Percentiles rank a stretch among this genome's conserved stretches.
Evolutionary conservation across 2,797 vertebrate species (phyloP).

Genomic region (Caiman crocodilus): DNA sequence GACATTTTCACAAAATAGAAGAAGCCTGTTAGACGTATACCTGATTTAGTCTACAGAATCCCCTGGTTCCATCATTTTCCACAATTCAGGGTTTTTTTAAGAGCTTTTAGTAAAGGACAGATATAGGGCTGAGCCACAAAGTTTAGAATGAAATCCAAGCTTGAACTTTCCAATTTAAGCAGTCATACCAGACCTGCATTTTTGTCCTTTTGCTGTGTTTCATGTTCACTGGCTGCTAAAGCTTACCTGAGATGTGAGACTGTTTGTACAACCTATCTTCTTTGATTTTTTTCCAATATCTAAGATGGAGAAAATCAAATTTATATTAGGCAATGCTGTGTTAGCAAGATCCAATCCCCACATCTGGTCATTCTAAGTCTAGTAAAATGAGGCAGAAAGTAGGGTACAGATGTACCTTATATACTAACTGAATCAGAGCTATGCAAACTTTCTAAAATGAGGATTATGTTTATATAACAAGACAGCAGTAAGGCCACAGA

Average conservation of each 20-base stretch:
- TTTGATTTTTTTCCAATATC: too few species aligned
- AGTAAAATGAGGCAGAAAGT: too few species aligned
- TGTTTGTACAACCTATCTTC: neutral
- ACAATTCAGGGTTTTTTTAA: too few species aligned
- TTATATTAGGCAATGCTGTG: neutral
- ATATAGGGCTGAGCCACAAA: neutral
- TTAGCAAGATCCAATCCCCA: neutral
- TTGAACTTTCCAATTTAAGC: neutral
- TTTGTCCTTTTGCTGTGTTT: neutral
- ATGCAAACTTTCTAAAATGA: neutral
- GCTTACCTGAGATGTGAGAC: rapidly evolving
- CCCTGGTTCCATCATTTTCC: too few species aligned
- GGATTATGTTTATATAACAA: neutral
- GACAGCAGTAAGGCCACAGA: neutral
- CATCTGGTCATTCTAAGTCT: neutral
- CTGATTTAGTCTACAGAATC: too few species aligned
- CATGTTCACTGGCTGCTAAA: neutral
- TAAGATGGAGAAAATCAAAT: too few species aligned
- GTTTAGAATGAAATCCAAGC: neutral
- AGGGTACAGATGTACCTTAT: too few species aligned
- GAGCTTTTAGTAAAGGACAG: neutral
- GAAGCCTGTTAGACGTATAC: too few species aligned
- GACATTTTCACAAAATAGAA: too few species aligned
- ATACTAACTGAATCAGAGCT: neutral
- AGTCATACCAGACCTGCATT: neutral